phyloP scores from a whole-genome alignment of 2,797 vertebrate genomes.

The Lutjanus campechanus region DNA sequence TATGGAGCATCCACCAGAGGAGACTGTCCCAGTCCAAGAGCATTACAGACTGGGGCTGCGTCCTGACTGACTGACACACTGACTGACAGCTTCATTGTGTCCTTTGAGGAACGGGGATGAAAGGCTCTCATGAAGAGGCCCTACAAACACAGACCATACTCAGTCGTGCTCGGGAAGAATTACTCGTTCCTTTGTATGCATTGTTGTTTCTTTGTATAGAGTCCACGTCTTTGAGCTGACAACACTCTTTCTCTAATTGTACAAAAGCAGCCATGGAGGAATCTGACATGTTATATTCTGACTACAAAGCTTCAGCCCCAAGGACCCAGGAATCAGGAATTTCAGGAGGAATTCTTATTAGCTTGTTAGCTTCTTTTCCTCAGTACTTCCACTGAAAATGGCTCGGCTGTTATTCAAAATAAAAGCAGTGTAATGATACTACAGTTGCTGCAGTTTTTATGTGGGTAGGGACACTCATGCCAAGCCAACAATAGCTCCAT shows the following conservation, averaged over 20 bases:
- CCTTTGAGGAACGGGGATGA: conserved; percentile 68
- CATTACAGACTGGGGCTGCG: conserved; percentile 45
- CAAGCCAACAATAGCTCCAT: neutral
- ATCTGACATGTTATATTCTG: conserved; percentile 46
- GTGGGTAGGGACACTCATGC: neutral
- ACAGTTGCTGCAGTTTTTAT: neutral
- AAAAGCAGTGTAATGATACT: conserved; percentile 8
- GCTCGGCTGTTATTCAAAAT: conserved; percentile 6
- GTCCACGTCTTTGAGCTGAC: conserved; percentile 64
- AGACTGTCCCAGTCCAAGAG: conserved; percentile 63
- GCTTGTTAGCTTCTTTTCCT: conserved; percentile 1
- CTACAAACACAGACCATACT: conserved; percentile 60
- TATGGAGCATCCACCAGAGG: conserved; percentile 59
- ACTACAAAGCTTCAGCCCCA: conserved; percentile 29
- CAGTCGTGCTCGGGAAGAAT: conserved; percentile 52
- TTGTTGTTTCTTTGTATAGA: conserved; percentile 68
- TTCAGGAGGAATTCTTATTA: conserved; percentile 9
- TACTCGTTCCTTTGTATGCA: conserved; percentile 62
- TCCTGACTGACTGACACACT: conserved; percentile 70
- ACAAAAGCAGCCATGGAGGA: conserved; percentile 49
- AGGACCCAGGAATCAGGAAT: conserved; percentile 35
- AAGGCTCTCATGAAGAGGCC: conserved; percentile 69
- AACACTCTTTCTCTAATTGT: conserved; percentile 66
- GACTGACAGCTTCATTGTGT: conserved; percentile 79
- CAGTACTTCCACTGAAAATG: neutral